A percentile compares a stretch with the other conserved stretches of the same genome.
Conservation (phyloP, 2,797 vertebrate genomes). For the Megaceryle alcyon region DNA sequence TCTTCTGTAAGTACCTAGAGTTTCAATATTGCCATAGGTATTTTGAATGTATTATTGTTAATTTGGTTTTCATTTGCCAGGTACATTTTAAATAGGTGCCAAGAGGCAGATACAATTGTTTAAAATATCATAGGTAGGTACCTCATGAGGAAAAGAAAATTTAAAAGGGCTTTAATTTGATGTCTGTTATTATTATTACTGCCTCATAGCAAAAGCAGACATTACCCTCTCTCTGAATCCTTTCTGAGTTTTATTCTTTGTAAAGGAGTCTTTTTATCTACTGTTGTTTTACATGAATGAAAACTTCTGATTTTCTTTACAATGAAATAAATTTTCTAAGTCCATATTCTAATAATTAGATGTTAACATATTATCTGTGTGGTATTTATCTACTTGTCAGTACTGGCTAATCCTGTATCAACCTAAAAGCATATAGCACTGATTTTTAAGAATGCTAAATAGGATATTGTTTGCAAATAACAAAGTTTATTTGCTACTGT, state of each 20-base stretch:
- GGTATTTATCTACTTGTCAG: not conserved
- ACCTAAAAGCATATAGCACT: not conserved
- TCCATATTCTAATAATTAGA: not conserved
- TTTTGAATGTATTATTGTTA: conserved; percentile 25
- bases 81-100: conserved; percentile 10
- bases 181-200: conserved; percentile 15
- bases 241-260: not conserved
- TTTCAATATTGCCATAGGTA: not conserved
- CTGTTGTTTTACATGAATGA: not conserved
- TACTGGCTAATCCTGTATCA: not conserved
- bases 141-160: not conserved
- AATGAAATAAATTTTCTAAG: not conserved
- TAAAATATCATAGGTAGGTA: not conserved
- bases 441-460: not conserved
- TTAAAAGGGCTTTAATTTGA: conserved; percentile 8
- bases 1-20: not conserved
- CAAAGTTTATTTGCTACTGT: not conserved
- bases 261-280: not conserved
- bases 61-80: conserved; percentile 39
- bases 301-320: not conserved
- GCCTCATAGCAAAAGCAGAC: not conserved
- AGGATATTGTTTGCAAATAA: not conserved
- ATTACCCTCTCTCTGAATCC: not conserved
- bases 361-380: not conserved
- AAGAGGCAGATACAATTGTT: not conserved